Percentiles rank a stretch among this genome's conserved stretches.
phyloP scores from a whole-genome alignment of 2,888 invertebrate species.

The Cryptus viduatorius region DNA sequence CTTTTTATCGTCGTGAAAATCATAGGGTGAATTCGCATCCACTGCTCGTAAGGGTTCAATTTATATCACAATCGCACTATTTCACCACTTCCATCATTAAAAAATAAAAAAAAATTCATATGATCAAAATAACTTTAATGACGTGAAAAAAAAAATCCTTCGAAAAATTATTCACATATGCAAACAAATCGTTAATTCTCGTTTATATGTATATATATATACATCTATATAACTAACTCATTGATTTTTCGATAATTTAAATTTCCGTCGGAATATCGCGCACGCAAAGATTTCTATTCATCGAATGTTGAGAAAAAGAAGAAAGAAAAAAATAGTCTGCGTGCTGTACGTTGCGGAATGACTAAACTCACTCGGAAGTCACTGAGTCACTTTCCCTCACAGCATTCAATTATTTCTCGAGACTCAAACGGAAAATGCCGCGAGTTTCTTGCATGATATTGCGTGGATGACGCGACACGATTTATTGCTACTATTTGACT shows the following conservation, averaged over 20 bases:
- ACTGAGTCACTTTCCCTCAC: conserved; percentile 42
- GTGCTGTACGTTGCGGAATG: background rate
- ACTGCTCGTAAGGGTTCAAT: conserved; percentile 8
- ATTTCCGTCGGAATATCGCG: background rate
- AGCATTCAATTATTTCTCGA: conserved; percentile 37
- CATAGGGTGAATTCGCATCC: conserved; percentile 36
- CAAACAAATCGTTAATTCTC: background rate
- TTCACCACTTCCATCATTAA: background rate
- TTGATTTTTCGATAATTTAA: too few species aligned
- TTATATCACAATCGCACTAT: background rate
- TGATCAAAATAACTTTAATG: background rate
- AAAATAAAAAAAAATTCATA: background rate
- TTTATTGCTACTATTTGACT: conserved; percentile 8
- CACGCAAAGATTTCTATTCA: background rate
- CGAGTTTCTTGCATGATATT: background rate
- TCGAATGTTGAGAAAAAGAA: conserved; percentile 9
- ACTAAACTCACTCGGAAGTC: conserved; percentile 38
- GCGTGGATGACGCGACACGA: conserved; percentile 35
- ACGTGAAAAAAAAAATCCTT: background rate
- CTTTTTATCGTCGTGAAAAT: conserved; percentile 22
- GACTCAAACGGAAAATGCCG: background rate
- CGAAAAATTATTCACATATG: background rate
- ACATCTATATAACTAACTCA: too few species aligned
- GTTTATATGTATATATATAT: too few species aligned
- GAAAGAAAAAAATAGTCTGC: background rate